Base-by-base conservation (phyloP, 2,797 vertebrate genomes). In the Notolepis coatsorum region DNA sequence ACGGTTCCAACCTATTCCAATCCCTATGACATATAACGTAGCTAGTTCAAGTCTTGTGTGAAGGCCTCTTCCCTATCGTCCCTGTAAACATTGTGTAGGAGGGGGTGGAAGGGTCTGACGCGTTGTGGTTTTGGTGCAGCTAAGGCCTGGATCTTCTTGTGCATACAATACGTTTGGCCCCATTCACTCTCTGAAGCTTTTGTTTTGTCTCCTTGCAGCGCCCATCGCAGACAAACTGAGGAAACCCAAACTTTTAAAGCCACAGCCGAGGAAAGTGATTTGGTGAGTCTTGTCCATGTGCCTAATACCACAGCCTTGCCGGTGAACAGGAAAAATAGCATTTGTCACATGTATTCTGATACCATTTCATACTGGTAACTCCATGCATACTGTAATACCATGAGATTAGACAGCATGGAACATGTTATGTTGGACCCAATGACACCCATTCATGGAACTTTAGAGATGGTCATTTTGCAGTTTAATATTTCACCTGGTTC, bases 181-280 rank as follows among this genome's bases (percentile, higher is more conserved):
- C 42, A 46, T 10, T 43, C 5, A 8, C 31, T 65, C 18, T 31
- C 13, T 1, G 23, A 28, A 66, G 47, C 23, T 25, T 71, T 28
- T 59, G 7, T 63, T 73, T 55, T 62, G 18, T 71, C 33, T 85
- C 78, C n/a, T n/a, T 43, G 28, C 88, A 97, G 96, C 84, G 73
- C 96, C 96, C 24, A 94, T 96, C 59, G 73, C 87, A 68, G 89
- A 91, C 81, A 91, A 93, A 65, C 88, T 94, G 55, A 84, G 93
- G 17, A 97, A 94, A 79, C 93, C 95, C 9, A 98, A 95, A 88
- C 94, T 98, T 87, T 89, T 98, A 92, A 98, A 96, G 84, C 93
- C 94, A 45, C 96, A 96, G 37, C 86, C 88, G 21, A 94, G 94
- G 80, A 98, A 95, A 85, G 37, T 95, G 18, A 28, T 93, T 67